Evolutionary conservation across 2,797 vertebrate genomes (phyloP), one percentile per base, ranked within the genome.

Genomic region (Graptemys geographica): DNA sequence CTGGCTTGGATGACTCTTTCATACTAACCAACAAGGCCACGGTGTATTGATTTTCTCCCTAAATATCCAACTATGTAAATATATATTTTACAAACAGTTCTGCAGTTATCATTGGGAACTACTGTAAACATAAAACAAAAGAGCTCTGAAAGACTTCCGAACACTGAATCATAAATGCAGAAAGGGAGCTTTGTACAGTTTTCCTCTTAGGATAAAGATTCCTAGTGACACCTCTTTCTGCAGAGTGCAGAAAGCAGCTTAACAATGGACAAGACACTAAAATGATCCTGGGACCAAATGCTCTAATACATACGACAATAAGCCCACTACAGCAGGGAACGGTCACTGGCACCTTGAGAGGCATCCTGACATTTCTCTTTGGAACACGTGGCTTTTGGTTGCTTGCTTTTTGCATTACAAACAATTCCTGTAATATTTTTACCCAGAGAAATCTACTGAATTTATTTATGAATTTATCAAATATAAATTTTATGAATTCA

Each of bases 21-120:
- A 6, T 25, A 92, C 74, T 89, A 82, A 65, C 33, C 88, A 93
- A 94, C 83, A 88, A 97, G 93, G 96, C 97, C 94, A 83, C 4
- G 37, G 82, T 88, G 25, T 62, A 95, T 33, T 79, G 95, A 95
- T 95, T 92, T 88, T 95, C 89, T 83, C 84, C 47, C 53, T 84
- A 96, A 95, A 94, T 74, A 94, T 37, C 90, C 88, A 53, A 81
- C 59, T 84, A 80, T 44, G 92, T 94, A 91, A 94, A 96, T 21
- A 90, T 57, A 27, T 56, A 62, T 80, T 91, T 80, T 82, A 79
- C 82, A 65, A 23, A 51, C 1, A n/a, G 86, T 56, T 94, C 85
- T 83, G 95, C 33, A 92, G 88, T 59, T 1, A 0, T 52, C 62
- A 89, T 90, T 1, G 4, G 57, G 92, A 89, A 52, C 72, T 49